These are phyloP conservation scores for Physeter macrocephalus DNA, from an alignment of 2,113 vertebrate species.

Conservation along the genomic window DNA sequence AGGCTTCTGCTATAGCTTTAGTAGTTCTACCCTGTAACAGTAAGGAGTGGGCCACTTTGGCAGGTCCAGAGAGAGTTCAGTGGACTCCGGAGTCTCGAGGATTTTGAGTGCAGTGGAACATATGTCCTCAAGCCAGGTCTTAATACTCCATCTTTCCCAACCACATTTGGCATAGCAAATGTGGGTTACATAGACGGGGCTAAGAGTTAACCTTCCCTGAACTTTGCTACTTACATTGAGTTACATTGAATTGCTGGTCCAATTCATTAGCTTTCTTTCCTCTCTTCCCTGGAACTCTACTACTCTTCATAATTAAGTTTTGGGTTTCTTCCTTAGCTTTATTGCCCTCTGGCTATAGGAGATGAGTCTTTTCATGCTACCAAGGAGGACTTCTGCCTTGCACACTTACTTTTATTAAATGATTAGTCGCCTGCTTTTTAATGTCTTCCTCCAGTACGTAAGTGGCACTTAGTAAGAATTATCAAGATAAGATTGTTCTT, in stretches of 20 bases:
- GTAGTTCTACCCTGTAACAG: neutral
- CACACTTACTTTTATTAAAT: neutral
- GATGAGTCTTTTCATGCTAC: neutral
- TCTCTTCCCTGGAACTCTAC: neutral
- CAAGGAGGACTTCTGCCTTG: neutral
- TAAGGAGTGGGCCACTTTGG: neutral
- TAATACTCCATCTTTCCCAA: neutral
- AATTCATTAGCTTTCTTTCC: neutral
- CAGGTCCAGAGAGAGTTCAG: neutral
- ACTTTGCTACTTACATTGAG: neutral
- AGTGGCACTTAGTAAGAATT: neutral
- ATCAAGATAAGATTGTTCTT: neutral
- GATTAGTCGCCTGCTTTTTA: neutral
- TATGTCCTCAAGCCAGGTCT: neutral
- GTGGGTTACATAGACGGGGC: neutral
- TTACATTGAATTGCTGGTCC: neutral
- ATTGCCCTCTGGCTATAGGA: neutral
- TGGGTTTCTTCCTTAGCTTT: neutral
- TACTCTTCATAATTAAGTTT: constrained; percentile 5
- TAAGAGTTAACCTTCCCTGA: neutral
- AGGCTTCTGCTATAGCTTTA: neutral
- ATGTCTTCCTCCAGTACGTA: neutral
- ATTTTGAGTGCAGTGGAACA: neutral
- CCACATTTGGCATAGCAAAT: neutral
- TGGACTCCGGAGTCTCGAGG: neutral